Base-by-base conservation (phyloP, 2,797 vertebrate genomes). In the Emys orbicularis region DNA sequence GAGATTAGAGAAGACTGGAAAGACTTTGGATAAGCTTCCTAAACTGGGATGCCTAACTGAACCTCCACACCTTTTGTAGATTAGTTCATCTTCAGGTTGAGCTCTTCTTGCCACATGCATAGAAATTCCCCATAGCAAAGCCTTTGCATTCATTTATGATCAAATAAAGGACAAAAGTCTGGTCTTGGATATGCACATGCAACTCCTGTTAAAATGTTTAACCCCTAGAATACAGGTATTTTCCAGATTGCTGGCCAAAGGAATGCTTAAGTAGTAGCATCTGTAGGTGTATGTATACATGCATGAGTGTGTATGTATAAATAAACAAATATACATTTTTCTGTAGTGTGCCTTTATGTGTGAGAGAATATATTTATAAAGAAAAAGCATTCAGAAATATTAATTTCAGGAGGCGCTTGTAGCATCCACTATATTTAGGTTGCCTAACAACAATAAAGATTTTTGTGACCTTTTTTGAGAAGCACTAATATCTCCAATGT, bases 201-300 rank as follows among this genome's bases (percentile, higher is more conserved):
- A 29, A 41, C 74, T 90, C 95, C 80, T 96, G 61, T 93, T 94
- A 95, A 93, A 92, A 95, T 92, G 88, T 81, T 68, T 90, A 96
- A 90, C 44, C 92, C 3, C 0, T 87, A 44, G 49, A 86, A 5
- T 74, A 53, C 90, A 84, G 80, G 87, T 93, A 90, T 88, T 88
- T 81, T 94, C 53, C 57, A 68, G 57, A 56, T 94, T 96, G 94
- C 50, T 79, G 93, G 81, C 87, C 68, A 94, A 90, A 37, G 47
- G 89, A 12, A 3, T 49, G 41, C 44, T 91, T 47, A 87, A 84
- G 79, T 81, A 88, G 81, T 95, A 93, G 27, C 80, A 79, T 95
- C 88, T 96, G 79, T 74, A 91, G 91, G 59, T 37, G 11, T 82
- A 37, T 94, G 56, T 93, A 68, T 37, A 68, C 7, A 68, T 68